Base-by-base conservation (phyloP, 2,888 invertebrate species). In the Myopa testacea region DNA sequence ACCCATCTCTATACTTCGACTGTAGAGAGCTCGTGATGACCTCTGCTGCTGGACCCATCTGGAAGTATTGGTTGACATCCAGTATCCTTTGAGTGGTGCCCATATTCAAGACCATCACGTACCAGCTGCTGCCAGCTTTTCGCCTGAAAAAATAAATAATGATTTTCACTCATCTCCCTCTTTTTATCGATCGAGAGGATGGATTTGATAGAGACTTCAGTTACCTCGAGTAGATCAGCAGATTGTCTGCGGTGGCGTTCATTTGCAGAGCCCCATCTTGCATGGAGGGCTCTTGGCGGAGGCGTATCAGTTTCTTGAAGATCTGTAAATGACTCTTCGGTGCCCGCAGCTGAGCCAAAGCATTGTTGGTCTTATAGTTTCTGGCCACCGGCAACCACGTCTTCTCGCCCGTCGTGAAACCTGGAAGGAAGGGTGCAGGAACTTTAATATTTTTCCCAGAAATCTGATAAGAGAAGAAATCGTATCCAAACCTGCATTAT, bases 371-470 rank as follows among this genome's bases (percentile, higher is more conserved):
- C 75, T 87, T 86, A 83, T 92, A 93, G 71, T 93, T 92, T 0
- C 85, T 84, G 60, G 93, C 91, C 6, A 94, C 92, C 4, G 94
- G 94, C 10, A 94, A 85, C 94, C 94, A 94, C 0, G 93, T 92
- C 0, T 79, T 60, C 12, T 79, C 77, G 10, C 79, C 82, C 6
- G 76, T 38, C 0, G 84, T 82, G 50, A 84, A 87, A 34, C 84
- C 80, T 84, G 37, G 14, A 78, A 74, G 5, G 55, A 78, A 74
- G 10, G 55, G 55, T 2, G 55, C 2, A 6, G 5, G 55, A 55
- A n/a, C 0, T 65, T 16, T 55, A 37, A 34, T 8, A 34, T 34
- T 38, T 37, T 5, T 34, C 3, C 37, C 16, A 70, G 55, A 0
- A 14, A 19, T 62, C 6, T 60, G 26, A 71, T 76, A 75, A 26